Base-by-base conservation (phyloP, 2,888 invertebrate genomes). In the Diadromus collaris region DNA sequence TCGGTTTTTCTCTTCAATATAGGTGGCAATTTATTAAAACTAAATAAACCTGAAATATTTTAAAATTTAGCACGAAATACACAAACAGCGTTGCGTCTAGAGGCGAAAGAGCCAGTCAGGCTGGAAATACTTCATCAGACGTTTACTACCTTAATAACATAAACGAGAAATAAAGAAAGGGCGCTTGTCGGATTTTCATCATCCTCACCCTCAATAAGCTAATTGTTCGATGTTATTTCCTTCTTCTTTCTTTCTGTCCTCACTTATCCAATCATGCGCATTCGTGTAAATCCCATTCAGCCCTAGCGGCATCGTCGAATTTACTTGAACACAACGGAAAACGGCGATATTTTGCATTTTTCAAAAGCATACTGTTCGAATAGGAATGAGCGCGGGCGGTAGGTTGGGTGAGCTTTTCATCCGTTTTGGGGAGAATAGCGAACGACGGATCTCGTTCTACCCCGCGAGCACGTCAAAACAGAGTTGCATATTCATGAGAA, bases 401-500 rank as follows among this genome's bases (percentile, higher is more conserved):
- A 7, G 41, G 21, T 21, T 6, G 19, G n/a, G 24, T 27, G 51
- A 78, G 78, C 78, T 75, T 78, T 78, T 78, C 78, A 75, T 78
- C 65, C 65, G 67, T 78, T 78, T 71, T 63, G 65, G 44, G 61
- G 61, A 78, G 69, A 78, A 73, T 68, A 48, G 61, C 61, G 46
- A 56, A 67, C 63, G 65, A 13, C 70, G 65, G 71, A 51, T 51
- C 51, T 79, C 82, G 83, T 61, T 67, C 60, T 61, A 54, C 65
- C 38, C 65, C 61, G 54, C 67, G 44, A 69, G 54, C 61, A 70
- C 51, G 75, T 80, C 83, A 86, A 86, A 87, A 86, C 85, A 83
- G 54, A 54, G 81, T 82, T 86, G 86, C 84, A 87, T 87, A 87
- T 87, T 87, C 87, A 87, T 87, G 87, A 87, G 82, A 27, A 65